These are phyloP conservation scores for Agrypnia vestita DNA, from an alignment of 1,140 invertebrate species.

Conservation along the genomic window DNA sequence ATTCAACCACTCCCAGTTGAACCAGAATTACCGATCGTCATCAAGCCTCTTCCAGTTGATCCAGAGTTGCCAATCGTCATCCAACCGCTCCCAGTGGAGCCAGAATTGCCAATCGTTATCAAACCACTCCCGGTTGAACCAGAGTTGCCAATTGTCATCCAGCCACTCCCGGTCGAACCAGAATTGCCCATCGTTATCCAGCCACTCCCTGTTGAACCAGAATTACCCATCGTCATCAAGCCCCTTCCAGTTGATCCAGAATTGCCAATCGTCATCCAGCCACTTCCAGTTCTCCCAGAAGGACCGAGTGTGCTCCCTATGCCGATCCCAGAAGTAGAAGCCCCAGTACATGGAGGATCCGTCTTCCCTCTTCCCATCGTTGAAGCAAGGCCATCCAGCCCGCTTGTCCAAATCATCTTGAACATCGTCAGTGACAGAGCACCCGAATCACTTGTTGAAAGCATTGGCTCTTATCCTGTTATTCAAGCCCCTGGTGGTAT, in stretches of 20 bases:
- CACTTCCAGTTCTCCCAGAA: neutral
- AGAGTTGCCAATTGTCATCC: neutral
- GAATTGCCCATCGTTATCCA: neutral
- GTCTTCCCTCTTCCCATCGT: neutral
- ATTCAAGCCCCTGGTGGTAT: neutral
- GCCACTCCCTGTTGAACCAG: too few species aligned
- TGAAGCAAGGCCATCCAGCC: neutral
- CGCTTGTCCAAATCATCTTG: constrained; percentile 20
- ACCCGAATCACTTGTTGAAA: neutral
- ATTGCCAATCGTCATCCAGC: neutral
- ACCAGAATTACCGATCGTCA: neutral
- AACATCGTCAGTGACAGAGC: constrained; percentile 18
- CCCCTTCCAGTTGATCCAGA: neutral
- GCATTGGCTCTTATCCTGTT: neutral
- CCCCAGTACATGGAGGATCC: too few species aligned
- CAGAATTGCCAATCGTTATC: neutral
- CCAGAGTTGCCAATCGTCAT: neutral
- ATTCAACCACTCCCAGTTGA: too few species aligned
- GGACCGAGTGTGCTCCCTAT: neutral
- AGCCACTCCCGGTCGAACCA: neutral
- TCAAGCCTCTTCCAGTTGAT: neutral
- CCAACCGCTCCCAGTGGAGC: neutral
- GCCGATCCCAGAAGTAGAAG: constrained; percentile 9
- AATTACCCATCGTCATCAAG: neutral
- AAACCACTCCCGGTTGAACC: neutral